A percentile compares a stretch with the other conserved stretches of the same genome.
Conservation (phyloP, 2,888 invertebrate genomes). For the Anaspis maculata region DNA sequence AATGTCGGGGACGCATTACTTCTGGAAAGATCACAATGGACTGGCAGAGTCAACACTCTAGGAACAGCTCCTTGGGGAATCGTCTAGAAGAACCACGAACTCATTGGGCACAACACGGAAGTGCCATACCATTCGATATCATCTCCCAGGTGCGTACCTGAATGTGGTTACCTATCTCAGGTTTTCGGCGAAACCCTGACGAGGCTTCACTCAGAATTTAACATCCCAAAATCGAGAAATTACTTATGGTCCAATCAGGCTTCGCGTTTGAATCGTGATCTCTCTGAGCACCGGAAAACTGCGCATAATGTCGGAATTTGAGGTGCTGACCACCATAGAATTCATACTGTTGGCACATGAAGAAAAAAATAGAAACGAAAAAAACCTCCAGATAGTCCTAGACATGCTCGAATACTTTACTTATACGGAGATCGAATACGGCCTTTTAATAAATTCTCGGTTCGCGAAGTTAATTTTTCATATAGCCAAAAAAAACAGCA, state of each 20-base stretch:
- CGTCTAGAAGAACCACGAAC: constrained; percentile 87
- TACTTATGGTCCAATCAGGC: constrained; percentile 37
- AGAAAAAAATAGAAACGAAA: no score
- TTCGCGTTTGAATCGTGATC: constrained; percentile 28
- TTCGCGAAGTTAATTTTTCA: no score
- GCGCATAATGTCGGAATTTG: no score
- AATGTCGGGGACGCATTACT: constrained; percentile 95
- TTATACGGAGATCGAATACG: no score
- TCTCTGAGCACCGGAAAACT: no score
- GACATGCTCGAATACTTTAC: no score
- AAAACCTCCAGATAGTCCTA: no score
- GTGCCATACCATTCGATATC: constrained; percentile 84
- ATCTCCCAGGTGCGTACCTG: constrained; percentile 66
- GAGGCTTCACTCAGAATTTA: constrained; percentile 23
- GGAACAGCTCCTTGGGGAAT: constrained; percentile 99
- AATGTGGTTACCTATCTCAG: constrained; percentile 5
- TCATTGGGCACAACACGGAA: constrained; percentile 83
- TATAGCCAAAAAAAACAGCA: no score
- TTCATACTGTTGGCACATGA: no score
- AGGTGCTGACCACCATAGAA: no score
- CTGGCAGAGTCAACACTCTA: constrained; percentile 86
- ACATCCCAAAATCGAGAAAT: constrained; percentile 36
- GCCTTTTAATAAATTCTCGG: no score
- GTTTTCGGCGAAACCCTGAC: no score
- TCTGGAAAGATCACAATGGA: constrained; percentile 74